phyloP scores from a whole-genome alignment of 2,113 vertebrate genomes.

The Scolopax mira region DNA sequence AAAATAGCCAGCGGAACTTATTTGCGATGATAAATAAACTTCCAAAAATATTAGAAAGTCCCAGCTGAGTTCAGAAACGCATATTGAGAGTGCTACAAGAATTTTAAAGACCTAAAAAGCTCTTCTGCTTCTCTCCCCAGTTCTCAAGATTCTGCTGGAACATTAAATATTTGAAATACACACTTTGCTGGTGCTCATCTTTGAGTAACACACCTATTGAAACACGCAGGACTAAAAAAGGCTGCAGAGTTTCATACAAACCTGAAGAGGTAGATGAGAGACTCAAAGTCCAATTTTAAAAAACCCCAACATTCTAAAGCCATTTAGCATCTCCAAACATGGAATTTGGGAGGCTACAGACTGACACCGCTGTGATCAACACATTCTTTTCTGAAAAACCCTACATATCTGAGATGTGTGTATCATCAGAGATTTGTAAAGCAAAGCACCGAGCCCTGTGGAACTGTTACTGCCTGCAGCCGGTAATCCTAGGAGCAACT shows the following conservation, averaged over 20 bases:
- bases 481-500: background rate
- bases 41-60: background rate
- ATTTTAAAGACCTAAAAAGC: background rate
- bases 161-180: background rate
- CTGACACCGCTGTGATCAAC: background rate
- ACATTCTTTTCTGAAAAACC: background rate
- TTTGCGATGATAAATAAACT: background rate
- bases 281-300: background rate
- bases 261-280: background rate
- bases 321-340: background rate
- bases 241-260: background rate
- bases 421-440: background rate
- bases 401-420: background rate
- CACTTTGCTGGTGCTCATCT: background rate
- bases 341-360: background rate
- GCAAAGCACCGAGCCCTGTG: background rate
- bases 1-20: background rate
- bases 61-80: background rate
- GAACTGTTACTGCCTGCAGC: background rate
- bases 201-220: background rate
- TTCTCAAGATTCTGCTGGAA: background rate
- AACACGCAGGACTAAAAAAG: background rate
- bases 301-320: background rate
- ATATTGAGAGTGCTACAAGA: background rate
- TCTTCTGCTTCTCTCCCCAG: background rate